A percentile compares a stretch with the other conserved stretches of the same genome.
Evolutionary conservation across 2,113 vertebrate genomes (phyloP).

Genomic region (Bungarus multicinctus): DNA sequence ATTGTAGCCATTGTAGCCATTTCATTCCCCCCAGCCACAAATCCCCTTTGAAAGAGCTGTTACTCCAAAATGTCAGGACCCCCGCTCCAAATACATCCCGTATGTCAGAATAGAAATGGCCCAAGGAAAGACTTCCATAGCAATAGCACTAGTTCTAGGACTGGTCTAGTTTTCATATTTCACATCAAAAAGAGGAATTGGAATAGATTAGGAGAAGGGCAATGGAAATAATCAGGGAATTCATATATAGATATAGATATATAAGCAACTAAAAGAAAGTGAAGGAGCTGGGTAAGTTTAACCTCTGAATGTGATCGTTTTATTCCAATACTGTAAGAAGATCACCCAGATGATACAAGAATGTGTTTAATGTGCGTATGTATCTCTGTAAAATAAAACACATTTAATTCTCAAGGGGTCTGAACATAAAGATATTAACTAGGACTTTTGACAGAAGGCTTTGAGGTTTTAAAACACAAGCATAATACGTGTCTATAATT

Average conservation of each 20-base stretch:
- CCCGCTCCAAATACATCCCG: background rate
- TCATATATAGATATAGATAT: background rate
- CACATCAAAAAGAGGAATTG: too few species aligned
- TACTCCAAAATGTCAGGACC: background rate
- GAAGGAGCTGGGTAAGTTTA: too few species aligned
- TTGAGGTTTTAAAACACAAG: too few species aligned
- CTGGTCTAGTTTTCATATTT: too few species aligned
- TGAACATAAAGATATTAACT: constrained; percentile 7
- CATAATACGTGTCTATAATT: too few species aligned
- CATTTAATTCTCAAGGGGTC: constrained; percentile 42
- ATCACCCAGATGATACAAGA: too few species aligned
- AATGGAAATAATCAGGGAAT: rapidly evolving
- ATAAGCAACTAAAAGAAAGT: too few species aligned
- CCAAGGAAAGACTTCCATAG: background rate
- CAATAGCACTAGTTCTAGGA: background rate
- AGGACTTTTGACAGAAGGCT: too few species aligned
- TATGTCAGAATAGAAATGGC: background rate
- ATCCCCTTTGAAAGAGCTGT: background rate
- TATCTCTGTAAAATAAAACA: constrained; percentile 57
- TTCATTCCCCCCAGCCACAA: background rate
- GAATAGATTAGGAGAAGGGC: background rate
- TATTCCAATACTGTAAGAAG: too few species aligned
- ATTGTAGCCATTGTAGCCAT: background rate
- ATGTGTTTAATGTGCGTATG: background rate
- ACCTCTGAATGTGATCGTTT: too few species aligned